These are phyloP conservation scores for Oreamnos americanus DNA, from an alignment of 2,113 vertebrate genomes.

Conservation along the genomic window DNA sequence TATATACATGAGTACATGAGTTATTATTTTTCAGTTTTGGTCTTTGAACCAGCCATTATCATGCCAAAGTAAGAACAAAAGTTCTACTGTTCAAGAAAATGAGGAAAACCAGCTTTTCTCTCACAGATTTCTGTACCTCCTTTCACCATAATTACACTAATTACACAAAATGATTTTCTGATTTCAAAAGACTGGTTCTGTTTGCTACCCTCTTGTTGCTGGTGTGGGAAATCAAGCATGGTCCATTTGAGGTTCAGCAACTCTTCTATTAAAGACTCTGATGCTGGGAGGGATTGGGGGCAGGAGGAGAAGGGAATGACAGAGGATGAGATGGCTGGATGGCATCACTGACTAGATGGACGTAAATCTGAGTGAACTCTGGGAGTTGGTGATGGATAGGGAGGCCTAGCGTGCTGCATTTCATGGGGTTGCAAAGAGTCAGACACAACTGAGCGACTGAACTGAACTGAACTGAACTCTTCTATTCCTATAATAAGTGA, in stretches of 20 bases:
- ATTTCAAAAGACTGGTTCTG: background rate
- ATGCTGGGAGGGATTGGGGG: too few relatives aligned
- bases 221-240: background rate
- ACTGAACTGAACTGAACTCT: background rate
- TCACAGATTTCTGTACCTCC: background rate
- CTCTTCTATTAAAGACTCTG: background rate
- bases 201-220: background rate
- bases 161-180: background rate
- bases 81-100: background rate
- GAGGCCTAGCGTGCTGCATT: rapidly evolving
- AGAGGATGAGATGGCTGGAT: too few relatives aligned
- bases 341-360: too few relatives aligned
- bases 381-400: too few relatives aligned
- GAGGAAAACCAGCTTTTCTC: background rate
- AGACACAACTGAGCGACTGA: rapidly evolving
- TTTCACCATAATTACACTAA: background rate
- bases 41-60: background rate
- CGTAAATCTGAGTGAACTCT: too few relatives aligned
- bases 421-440: too few relatives aligned
- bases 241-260: rapidly evolving
- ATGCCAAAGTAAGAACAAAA: background rate
- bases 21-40: background rate
- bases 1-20: rapidly evolving
- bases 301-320: too few relatives aligned
- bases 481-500: background rate